A percentile compares a stretch with the other conserved stretches of the same genome.
Evolutionary conservation across 2,888 invertebrate genomes (phyloP).

Genomic region (Drosophila engyochracea): DNA sequence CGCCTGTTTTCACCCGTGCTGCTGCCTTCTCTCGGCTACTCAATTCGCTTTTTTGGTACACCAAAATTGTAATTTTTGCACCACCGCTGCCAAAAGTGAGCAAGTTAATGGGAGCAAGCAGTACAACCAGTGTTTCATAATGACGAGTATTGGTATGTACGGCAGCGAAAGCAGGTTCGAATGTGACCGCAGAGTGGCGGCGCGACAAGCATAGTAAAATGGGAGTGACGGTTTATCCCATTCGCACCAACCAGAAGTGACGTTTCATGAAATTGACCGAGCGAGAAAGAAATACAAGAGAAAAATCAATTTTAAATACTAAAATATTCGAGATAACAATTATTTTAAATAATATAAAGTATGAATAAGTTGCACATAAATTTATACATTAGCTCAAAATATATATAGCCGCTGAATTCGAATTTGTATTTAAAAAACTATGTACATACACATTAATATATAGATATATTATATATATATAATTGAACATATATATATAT

Average conservation of each 20-base stretch:
- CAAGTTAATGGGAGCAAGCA: conserved; percentile 75
- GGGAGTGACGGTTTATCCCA: conserved; percentile 57
- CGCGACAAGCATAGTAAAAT: conserved; percentile 57
- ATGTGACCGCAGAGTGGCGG: conserved; percentile 43
- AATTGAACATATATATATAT: background rate
- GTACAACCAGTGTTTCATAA: conserved; percentile 57
- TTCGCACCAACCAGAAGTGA: conserved; percentile 59
- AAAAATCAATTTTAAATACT: conserved; percentile 74
- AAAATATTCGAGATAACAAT: conserved; percentile 34
- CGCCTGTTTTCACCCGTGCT: conserved; percentile 61
- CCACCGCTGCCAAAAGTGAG: conserved; percentile 73
- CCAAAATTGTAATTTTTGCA: conserved; percentile 85
- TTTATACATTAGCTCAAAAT: conserved; percentile 6
- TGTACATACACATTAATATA: conserved; percentile 4
- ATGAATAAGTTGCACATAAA: conserved; percentile 2
- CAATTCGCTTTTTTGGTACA: conserved; percentile 83
- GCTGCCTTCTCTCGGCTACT: conserved; percentile 58
- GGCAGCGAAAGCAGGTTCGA: conserved; percentile 55
- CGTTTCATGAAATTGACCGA: conserved; percentile 43
- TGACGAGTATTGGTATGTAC: conserved; percentile 41
- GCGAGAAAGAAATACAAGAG: conserved; percentile 61
- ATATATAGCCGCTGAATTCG: conserved; percentile 2
- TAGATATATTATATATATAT: conserved; percentile 1
- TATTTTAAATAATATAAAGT: conserved; percentile 29
- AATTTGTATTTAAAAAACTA: background rate